These are phyloP conservation scores for Callaeas wilsoni DNA, from an alignment of 2,113 vertebrate species.

Conservation along the genomic window DNA sequence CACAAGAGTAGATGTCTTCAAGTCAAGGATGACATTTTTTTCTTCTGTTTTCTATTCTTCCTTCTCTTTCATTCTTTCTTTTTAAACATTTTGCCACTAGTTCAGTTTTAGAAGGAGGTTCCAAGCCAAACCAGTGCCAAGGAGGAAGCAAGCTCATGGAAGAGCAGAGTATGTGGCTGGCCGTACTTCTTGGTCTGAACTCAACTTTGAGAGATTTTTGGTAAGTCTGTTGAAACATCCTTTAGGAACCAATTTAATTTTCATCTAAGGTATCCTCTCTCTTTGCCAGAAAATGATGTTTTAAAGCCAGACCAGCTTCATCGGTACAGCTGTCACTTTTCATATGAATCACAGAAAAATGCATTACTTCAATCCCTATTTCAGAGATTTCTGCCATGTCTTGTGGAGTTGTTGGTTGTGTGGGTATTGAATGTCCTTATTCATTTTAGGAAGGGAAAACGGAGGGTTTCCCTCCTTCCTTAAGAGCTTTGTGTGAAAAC, in stretches of 20 bases:
- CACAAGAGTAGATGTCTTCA: background rate
- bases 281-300: background rate
- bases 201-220: background rate
- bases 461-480: background rate
- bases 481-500: background rate
- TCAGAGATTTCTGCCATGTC: background rate
- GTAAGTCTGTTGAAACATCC: background rate
- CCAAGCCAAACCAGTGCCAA: background rate
- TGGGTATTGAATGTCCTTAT: background rate
- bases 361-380: background rate
- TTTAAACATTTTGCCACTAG: background rate
- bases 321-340: background rate
- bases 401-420: background rate
- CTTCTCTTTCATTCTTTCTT: background rate
- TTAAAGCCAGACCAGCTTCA: background rate
- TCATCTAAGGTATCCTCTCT: background rate
- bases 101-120: background rate
- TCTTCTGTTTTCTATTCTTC: background rate
- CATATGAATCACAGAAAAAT: background rate
- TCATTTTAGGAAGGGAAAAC: background rate
- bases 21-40: background rate
- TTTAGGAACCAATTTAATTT: background rate
- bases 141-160: background rate
- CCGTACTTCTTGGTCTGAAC: background rate
- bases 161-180: background rate